Conservation (phyloP, 2,888 invertebrate genomes). For the Chelonus formosanus region DNA sequence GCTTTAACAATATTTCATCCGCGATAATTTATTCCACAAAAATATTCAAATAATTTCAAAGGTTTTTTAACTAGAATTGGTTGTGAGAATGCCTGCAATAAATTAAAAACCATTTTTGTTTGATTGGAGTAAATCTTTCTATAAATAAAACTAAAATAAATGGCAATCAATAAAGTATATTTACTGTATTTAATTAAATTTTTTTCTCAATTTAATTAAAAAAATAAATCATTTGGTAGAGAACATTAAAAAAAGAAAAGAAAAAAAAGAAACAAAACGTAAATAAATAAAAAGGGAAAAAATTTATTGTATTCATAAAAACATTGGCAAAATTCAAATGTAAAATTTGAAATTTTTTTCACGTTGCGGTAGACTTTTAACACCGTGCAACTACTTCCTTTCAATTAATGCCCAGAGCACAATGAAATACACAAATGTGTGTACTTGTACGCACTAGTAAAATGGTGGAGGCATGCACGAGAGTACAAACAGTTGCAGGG, state of each 20-base stretch:
- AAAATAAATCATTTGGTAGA: background rate
- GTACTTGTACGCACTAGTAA: constrained; percentile 10
- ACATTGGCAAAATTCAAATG: background rate
- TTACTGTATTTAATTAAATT: background rate
- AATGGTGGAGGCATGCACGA: constrained; percentile 7
- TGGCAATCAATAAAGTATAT: background rate
- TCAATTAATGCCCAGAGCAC: constrained; percentile 3
- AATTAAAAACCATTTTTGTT: no score
- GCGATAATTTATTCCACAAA: no score
- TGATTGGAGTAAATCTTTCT: no score
- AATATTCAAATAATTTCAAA: no score
- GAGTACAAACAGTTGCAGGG: constrained; percentile 20
- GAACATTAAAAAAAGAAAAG: background rate
- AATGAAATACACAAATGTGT: constrained; percentile 9
- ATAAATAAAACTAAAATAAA: background rate
- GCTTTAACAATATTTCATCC: no score
- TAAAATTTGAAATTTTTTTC: constrained; percentile 7
- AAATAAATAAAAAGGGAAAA: background rate
- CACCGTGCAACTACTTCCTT: constrained; percentile 14
- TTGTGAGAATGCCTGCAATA: no score
- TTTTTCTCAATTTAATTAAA: background rate
- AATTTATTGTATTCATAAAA: background rate
- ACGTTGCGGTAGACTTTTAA: constrained; percentile 14
- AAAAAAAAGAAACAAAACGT: background rate
- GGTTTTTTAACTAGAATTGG: no score